Conservation (phyloP, 92 coral and sea anemone genomes). For the Isaurus tuberculatus region DNA sequence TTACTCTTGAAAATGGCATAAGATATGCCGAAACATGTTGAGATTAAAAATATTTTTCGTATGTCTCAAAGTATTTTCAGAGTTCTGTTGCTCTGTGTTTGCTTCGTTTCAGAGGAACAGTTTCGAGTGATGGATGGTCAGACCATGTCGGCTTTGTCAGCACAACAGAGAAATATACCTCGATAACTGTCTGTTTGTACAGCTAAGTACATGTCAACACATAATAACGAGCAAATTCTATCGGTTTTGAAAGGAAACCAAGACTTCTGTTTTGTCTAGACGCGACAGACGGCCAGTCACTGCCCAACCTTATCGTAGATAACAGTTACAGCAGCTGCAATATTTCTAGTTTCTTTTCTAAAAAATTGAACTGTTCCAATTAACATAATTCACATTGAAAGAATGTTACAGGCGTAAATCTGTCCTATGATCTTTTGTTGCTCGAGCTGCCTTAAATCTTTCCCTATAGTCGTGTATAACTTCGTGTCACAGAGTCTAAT, state of each 20-base stretch:
- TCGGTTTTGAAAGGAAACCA: not conserved
- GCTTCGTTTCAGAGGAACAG: not conserved
- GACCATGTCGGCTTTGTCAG: not conserved
- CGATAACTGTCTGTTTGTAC: constrained; percentile 48
- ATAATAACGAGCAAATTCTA: constrained; percentile 22
- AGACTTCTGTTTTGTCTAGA: constrained; percentile 26
- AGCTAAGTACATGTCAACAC: constrained; percentile 53
- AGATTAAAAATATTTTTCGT: too few relatives aligned
- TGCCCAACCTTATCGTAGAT: constrained; percentile 4
- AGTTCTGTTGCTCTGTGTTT: constrained; percentile 5
- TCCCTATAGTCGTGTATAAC: constrained; percentile 22
- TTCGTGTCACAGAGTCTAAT: constrained; percentile 7
- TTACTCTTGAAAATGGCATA: too few relatives aligned
- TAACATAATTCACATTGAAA: not conserved
- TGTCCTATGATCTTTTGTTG: not conserved
- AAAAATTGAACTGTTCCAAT: not conserved
- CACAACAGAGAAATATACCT: constrained; percentile 15
- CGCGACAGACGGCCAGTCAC: constrained; percentile 13
- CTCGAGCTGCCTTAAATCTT: not conserved
- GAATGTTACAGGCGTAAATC: not conserved
- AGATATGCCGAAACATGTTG: too few relatives aligned
- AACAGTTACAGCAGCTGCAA: constrained; percentile 3
- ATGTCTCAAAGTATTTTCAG: too few relatives aligned
- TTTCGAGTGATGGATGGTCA: not conserved
- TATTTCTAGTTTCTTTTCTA: not conserved